Conservation (phyloP, 92 coral and sea anemone species). For the Bergia puertoricense region DNA sequence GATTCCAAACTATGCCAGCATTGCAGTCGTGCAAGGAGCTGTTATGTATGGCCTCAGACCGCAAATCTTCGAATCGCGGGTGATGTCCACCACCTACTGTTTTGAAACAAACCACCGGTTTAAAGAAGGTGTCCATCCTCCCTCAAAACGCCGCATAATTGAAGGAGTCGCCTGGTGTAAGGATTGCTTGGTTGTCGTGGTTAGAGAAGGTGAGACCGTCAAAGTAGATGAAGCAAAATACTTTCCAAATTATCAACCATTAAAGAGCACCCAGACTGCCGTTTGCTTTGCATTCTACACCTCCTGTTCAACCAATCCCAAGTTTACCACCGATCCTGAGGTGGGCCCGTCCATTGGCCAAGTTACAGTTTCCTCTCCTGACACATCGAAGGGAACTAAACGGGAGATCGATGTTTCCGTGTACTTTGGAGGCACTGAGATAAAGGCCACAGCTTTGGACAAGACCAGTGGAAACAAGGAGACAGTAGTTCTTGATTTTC, state of each 20-base stretch:
- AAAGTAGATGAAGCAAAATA: neutral
- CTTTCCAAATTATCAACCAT: neutral
- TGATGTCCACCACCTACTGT: slow-evolving; percentile 20
- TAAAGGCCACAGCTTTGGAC: slow-evolving; percentile 59
- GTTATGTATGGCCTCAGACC: slow-evolving; percentile 29
- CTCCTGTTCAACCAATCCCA: slow-evolving; percentile 38
- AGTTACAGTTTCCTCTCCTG: slow-evolving; percentile 59
- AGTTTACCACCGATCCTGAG: slow-evolving; percentile 54
- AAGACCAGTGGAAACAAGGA: slow-evolving; percentile 15
- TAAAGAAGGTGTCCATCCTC: neutral
- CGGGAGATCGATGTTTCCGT: slow-evolving; percentile 56
- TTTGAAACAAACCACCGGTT: neutral
- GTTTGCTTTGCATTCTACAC: slow-evolving; percentile 38
- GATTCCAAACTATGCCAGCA: slow-evolving; percentile 27
- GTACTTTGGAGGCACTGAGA: slow-evolving; percentile 73
- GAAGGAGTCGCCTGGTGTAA: neutral
- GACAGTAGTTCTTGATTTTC: slow-evolving; percentile 14
- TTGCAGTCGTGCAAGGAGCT: slow-evolving; percentile 33
- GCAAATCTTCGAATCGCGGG: neutral
- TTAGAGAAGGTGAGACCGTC: neutral
- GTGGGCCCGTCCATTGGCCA: slow-evolving; percentile 50
- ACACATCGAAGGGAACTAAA: slow-evolving; percentile 51
- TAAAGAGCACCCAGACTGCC: neutral
- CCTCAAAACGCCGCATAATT: neutral
- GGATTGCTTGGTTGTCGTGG: slow-evolving; percentile 7